Conservation (phyloP, 2,797 vertebrate genomes). For the Sciurus carolinensis region DNA sequence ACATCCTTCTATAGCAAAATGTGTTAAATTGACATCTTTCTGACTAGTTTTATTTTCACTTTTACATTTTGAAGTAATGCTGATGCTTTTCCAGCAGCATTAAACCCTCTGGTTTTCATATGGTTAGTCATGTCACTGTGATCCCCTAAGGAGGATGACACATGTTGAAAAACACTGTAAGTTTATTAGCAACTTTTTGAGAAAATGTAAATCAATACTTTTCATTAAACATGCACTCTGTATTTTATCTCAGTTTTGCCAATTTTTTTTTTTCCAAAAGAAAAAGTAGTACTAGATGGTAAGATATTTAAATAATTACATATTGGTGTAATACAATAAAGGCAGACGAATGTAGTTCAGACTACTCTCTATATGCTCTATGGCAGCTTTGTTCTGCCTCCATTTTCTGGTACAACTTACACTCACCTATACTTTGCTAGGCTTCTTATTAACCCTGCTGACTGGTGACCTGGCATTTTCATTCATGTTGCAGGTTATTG, state of each 20-base stretch:
- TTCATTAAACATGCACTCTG: slow-evolving; percentile 15
- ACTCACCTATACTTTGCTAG: neutral
- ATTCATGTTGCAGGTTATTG: neutral
- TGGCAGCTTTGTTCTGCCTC: neutral
- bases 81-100: neutral
- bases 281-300: neutral
- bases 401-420: neutral
- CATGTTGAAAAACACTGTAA: neutral
- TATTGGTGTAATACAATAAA: neutral
- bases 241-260: neutral
- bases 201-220: slow-evolving; percentile 18
- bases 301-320: neutral
- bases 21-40: neutral
- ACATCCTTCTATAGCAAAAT: neutral
- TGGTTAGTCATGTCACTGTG: neutral
- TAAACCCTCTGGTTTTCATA: neutral
- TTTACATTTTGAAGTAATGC: neutral
- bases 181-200: neutral
- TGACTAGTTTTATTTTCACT: neutral
- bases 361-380: neutral
- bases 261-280: neutral
- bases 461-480: neutral
- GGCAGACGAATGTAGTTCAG: neutral
- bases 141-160: neutral
- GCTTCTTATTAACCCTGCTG: neutral